Base-by-base conservation (phyloP, 2,888 invertebrate genomes). In the Drosophila recens region DNA sequence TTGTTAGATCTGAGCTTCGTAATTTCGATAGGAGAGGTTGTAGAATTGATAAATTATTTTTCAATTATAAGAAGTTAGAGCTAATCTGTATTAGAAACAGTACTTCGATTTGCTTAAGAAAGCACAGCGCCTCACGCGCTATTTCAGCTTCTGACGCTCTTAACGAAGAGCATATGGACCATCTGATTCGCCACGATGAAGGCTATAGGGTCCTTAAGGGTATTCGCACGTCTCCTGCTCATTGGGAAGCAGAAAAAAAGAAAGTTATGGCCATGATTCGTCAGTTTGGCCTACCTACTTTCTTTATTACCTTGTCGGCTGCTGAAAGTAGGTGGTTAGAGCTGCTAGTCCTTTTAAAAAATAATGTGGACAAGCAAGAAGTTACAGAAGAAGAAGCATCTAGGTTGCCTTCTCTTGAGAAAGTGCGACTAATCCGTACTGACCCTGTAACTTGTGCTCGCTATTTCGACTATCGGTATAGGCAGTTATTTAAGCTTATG, bases 191-290 rank as follows among this genome's bases (percentile, higher is more conserved):
- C 15, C 40, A 40, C 15, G 15, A 15, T 40, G 40, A 15, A 15
- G 40, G 40, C 40, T 40, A 40, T 40, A 40, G 40, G 40, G 40
- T 40, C 15, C 15, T 40, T 8, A 15, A 73, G 36, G 65, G 65
- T 9, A 42, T 70, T 27, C 45, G 73, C 3, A 72, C 67, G 6
- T 74, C 73, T 27, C 58, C 76, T 10, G 73, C 71, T 43, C 73
- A 72, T 30, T 76, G 73, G 68, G 76, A 76, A 67, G 57, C 61
- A 45, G 71, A 76, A 40, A 40, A 15, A 40, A 11, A 63, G 71
- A 13, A 70, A 43, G 36, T 46, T n/a, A 54, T 56, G 56, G 40
- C 40, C 9, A 40, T 40, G 40, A 45, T 56, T 20, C 34, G 45
- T 9, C 45, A 56, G 27, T 17, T 43, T 42, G 10, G 42, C n/a